Evolutionary conservation across 64 coral and sea anemone species (phyloP), one percentile per base, ranked within the genome.

Genomic region (Acropora yongei): DNA sequence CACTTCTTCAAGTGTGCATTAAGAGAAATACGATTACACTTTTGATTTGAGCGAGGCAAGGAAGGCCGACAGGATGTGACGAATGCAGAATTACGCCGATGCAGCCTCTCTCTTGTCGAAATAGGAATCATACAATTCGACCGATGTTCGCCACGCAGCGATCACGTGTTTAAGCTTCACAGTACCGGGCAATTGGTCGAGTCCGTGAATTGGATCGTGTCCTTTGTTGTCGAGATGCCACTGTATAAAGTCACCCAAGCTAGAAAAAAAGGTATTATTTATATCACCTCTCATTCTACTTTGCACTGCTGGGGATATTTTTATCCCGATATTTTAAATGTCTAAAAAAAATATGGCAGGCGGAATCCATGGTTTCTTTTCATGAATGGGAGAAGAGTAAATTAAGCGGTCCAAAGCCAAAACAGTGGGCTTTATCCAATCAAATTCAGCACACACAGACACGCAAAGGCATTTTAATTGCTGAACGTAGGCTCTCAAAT

Each of bases 111-210:
- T 72, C 44, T 85, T 85, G 44, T 85, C 82, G 7, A 30, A 65
- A 11, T 71, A 85, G 39, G 45, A 49, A 42, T 85, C 82, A 67
- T 65, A 85, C 82, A 85, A 63, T 12, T 85, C 82, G 49, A 85
- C 63, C 11, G 82, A 85, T 3, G 82, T 85, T 85, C 17, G 17
- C 90, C 90, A 91, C 45, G 90, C 80, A 60, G 84, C 58, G 12
- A 91, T 83, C 57, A 82, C 46, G 68, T 91, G 80, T 58, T 84
- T 91, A 4, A 91, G 79, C 13, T 83, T 69, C 49, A 91, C 57
- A 16, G 76, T 72, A 41, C 41, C 14, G 20, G 80, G 72, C 16
- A 91, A 42, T 13, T 63, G 72, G 1, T 79, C 49, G 1, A 91
- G 49, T 71, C 82, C 80, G 18, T 80, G 44, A 11, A 81, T 47